Base-by-base conservation (phyloP, 37 sponge, comb jelly and placozoan genomes). In the Chondrilla cf. caribensis region DNA sequence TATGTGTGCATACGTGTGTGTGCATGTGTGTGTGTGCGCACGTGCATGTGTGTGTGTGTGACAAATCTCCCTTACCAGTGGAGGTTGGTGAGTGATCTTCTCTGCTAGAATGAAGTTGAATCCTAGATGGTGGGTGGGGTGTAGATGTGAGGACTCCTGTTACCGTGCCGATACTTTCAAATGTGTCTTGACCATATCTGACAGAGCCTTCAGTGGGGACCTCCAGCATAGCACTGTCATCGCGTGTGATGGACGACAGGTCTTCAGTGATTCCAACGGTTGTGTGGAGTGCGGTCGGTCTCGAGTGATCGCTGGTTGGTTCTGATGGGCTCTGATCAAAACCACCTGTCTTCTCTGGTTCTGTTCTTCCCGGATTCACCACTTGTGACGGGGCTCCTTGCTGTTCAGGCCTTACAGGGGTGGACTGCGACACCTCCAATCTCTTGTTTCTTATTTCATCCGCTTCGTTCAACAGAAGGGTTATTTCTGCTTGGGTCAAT, bases 401-500 rank as follows among this genome's bases (percentile, higher is more conserved):
- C 29, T 29, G 29, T 19, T 28, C 15, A 17, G 57, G 11, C 44
- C 24, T 40, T 24, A n/a, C 19, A 21, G 76, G 35, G 7, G 58
- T 28, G 14, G 28, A 26, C 58, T 31, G 11, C 35, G 1, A 33
- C 33, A 79, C 28, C 59, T 51, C 37, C 19, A 58, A 51, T 22
- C 59, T 26, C 11, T 73, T 37, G n/a, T 19, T 51, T 42, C 19
- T 70, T 72, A 36, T 32, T 40, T 31, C 81, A 24, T 71, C 44
- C 15, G 55, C 60, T 28, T 81, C 76, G n/a, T 55, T 31, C 65
- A 57, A 0, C 26, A 84, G 64, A 21, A 38, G 35, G 24, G 59
- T 29, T 26, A 92, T 51, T 21, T 82, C 40, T 36, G 66, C 81
- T 40, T 89, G 86, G 37, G 84, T 90, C 65, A 64, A 32, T 2